Evolutionary conservation across 1,140 invertebrate species (phyloP), one percentile per base, ranked within the genome.

Genomic region (Tetramorium simillimum): DNA sequence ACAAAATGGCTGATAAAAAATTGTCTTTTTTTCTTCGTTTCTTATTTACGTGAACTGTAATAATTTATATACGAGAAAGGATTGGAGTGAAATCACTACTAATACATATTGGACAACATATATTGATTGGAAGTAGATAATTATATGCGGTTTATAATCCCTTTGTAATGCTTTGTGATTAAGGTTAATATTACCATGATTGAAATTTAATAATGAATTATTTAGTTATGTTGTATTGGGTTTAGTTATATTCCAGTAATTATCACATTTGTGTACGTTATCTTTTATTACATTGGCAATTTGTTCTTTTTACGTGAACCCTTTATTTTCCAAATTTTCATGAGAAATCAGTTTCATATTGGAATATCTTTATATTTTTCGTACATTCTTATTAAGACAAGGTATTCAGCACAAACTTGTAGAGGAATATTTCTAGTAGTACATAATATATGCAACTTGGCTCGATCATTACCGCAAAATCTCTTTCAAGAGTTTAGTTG

Each of bases 401-500:
- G 58, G 43, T 56, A 56, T 56, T 21, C 1, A n/a, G 37, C 3
- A 12, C 21, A 72, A 28, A 58, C 24, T 82, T 73, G 24, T 4
- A 9, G 16, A 14, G 46, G 46, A 40, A 56, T 46, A 40, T 82
- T n/a, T 73, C 75, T 62, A 37, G 14, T 56, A 5, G 12, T n/a
- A 18, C n/a, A 40, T 60, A 56, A 84, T 73, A 33, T 60, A 75
- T 84, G 80, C 69, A 24, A 58, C 24, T 46, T 46, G 12, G 28
- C 46, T 84, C 14, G 69, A 84, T 75, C 53, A 73, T 84, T 84
- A 84, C 69, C 24, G 80, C 80, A 84, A 84, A 84, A 75, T 82
- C 67, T 73, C 37, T 65, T 77, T 24, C 58, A 33, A 24, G 62
- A 89, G 73, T 90, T 89, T 85, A 84, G 86, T 78, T 75, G 60